Evolutionary conservation across 2,797 vertebrate species (phyloP), one percentile per base, ranked within the genome.

Genomic region (Crenichthys baileyi): DNA sequence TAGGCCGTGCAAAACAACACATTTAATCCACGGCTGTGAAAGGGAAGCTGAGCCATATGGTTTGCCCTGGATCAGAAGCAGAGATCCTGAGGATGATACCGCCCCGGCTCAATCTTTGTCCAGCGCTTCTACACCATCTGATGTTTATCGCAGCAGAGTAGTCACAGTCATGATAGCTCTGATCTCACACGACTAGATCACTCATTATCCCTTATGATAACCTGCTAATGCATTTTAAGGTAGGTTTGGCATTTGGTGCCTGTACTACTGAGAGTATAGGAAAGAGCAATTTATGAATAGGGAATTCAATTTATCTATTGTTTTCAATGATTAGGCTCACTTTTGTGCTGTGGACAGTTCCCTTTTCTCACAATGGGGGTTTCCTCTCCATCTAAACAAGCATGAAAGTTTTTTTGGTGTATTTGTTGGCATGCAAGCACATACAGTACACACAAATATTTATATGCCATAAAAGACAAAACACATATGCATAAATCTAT

Each of bases 1-100:
- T 56, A 7, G n/a, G 53, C 70, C 6, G 3, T 22, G 51, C 50
- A 77, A 79, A 80, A 36, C 31, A 51, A 79, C 76, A 81, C 73
- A 82, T 88, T 86, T 90, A 90, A 91, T 90, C 89, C 81, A 83
- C 72, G 85, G 22, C 50, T 87, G 92, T 89, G 81, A 83, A 90
- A 84, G 81, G 83, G 83, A 88, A 83, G 77, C 70, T 9, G 79
- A 82, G 85, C 87, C 90, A 92, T 91, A 88, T 92, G 91, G 84
- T 88, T 90, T 71, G 73, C 82, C 68, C 80, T 87, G 87, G 84
- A 92, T 94, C 86, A 89, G 86, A 88, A 84, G 84, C 86, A 86
- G 79, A 89, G 87, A 92, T 92, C 88, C 85, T 58, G 87, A 79
- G 88, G 85, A 89, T 88, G 86, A 91, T 83, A 83, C 58, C 61